Base-by-base conservation (phyloP, 2,797 vertebrate genomes). In the Periparus ater region DNA sequence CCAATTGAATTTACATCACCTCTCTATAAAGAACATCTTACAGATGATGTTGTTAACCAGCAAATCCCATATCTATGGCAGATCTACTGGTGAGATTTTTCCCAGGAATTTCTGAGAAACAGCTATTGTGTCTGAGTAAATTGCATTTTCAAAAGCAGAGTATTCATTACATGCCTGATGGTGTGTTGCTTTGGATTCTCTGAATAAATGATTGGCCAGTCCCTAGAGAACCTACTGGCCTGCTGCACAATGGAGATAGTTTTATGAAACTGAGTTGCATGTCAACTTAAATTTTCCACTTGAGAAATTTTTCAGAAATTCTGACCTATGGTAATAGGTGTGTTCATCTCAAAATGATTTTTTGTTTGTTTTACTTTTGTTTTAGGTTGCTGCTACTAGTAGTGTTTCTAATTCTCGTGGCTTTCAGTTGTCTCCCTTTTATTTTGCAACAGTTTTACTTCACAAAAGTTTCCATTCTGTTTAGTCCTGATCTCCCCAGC, bases 41-140 rank as follows among this genome's bases (percentile, higher is more conserved):
- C 98, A 92, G 98, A 98, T 91, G 98, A 98, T 75, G 92, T 98
- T 83, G 97, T 98, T 73, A 96, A 94, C 74, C 97, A 98, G 85
- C 99, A 99, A 97, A 98, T 97, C 74, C 98, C 99, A 0, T 98
- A 98, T 96, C 98, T 99, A 44, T 99, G 99, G 97, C 98, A 99
- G 66, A 97, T 99, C 32, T 98, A 99, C 97, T 99, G 99, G 99
- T 99, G 94, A 97, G 98, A 70, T 40, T 57, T 94, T 96, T 82
- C 58, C 74, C 36, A 60, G 45, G 32, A 85, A 11, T 94, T 91
- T 91, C 70, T 93, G 63, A 91, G 73, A 88, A 84, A 54, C 34
- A 38, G 34, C 57, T 87, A 0, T 22, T 88, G 22, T 10, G 34
- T 85, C 36, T 80, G 26, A 68, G 67, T 84, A 68, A 89, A 91